Conservation (phyloP, 2,797 vertebrate species). For the Crocidura indochinensis region DNA sequence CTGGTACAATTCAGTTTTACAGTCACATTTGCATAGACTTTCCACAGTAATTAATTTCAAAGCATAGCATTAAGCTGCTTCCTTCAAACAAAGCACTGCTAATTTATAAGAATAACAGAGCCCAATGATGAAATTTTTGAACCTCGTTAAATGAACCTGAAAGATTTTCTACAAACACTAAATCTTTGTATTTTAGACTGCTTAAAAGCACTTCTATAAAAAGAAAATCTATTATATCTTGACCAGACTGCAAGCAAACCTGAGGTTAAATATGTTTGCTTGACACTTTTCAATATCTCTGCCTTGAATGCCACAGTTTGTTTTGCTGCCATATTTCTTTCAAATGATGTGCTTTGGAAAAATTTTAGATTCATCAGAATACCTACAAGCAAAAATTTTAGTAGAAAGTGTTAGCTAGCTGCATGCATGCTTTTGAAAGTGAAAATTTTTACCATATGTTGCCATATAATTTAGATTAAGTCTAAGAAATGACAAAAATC, state of each 20-base stretch:
- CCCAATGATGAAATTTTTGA: conserved; percentile 77
- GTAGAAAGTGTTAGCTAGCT: conserved; percentile 78
- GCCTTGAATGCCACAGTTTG: conserved; percentile 62
- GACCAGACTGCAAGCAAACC: conserved; percentile 64
- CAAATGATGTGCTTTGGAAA: conserved; percentile 68
- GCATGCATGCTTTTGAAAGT: conserved; percentile 74
- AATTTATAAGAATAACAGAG: conserved; percentile 77
- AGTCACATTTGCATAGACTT: conserved; percentile 63
- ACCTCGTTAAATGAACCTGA: conserved; percentile 24
- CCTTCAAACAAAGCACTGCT: conserved; percentile 71
- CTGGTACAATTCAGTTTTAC: conserved; percentile 80
- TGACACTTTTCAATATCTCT: conserved; percentile 43
- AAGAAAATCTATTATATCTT: conserved; percentile 66
- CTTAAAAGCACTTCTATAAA: conserved; percentile 74
- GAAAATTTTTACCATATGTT: conserved; percentile 79
- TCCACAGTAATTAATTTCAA: conserved; percentile 84
- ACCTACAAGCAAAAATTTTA: conserved; percentile 77
- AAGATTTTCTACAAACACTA: conserved; percentile 67
- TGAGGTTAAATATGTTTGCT: conserved; percentile 70
- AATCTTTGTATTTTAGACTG: conserved; percentile 75
- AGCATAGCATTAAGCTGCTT: conserved; percentile 34
- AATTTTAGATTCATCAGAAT: conserved; percentile 79
- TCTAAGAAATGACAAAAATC: conserved; percentile 73
- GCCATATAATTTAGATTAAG: conserved; percentile 73
- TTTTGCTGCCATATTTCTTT: conserved; percentile 71